Percentiles rank a stretch among this genome's conserved stretches.
phyloP scores from a whole-genome alignment of 2,797 vertebrate genomes.

The Sebastes matsubarae region DNA sequence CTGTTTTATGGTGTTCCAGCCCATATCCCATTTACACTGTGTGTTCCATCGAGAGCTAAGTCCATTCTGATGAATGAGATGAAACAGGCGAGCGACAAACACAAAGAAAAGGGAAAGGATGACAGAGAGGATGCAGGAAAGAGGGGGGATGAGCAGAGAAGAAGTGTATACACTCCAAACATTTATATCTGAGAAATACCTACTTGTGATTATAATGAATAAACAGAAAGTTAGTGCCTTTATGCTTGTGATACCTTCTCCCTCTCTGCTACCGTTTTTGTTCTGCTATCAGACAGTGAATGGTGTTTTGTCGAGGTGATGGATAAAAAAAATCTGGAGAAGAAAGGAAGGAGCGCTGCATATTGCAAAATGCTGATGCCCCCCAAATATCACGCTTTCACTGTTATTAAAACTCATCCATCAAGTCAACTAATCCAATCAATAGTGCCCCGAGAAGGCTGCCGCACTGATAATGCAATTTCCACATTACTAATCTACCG shows the following conservation, averaged over 20 bases:
- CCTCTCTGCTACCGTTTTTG: not conserved
- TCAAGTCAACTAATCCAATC: slow-evolving; percentile 73
- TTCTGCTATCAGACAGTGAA: slow-evolving; percentile 11
- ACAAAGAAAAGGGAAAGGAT: not conserved
- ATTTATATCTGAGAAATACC: not conserved
- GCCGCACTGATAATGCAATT: slow-evolving; percentile 63
- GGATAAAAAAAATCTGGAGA: slow-evolving; percentile 2
- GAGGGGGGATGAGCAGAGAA: not conserved
- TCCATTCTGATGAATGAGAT: slow-evolving; percentile 47
- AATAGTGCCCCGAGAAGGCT: slow-evolving; percentile 54
- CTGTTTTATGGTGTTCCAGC: slow-evolving; percentile 71
- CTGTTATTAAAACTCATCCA: slow-evolving; percentile 76
- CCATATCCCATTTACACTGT: slow-evolving; percentile 64
- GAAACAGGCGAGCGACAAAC: slow-evolving; percentile 17
- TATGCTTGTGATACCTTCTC: not conserved
- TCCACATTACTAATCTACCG: slow-evolving; percentile 61
- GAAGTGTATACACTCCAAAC: not conserved
- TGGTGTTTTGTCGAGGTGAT: slow-evolving; percentile 15
- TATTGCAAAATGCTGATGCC: slow-evolving; percentile 53
- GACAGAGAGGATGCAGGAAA: not conserved
- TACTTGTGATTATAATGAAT: not conserved
- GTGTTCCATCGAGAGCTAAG: slow-evolving; percentile 43
- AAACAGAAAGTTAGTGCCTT: not conserved
- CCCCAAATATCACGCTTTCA: slow-evolving; percentile 54
- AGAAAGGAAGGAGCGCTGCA: slow-evolving; percentile 4